phyloP scores from a whole-genome alignment of 2,888 invertebrate species.

The Matsumyia berberina region DNA sequence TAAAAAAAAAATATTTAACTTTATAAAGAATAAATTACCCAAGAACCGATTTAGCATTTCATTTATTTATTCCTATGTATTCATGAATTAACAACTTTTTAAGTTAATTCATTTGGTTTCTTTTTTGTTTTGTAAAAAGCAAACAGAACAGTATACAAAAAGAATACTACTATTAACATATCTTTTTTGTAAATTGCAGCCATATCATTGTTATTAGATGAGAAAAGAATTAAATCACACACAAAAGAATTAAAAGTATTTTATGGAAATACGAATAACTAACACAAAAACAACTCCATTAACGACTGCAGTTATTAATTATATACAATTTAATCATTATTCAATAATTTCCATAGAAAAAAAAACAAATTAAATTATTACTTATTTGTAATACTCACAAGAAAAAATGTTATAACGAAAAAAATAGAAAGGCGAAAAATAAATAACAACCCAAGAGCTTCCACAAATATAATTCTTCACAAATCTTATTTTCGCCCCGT shows the following conservation, averaged over 20 bases:
- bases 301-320: slow-evolving; percentile 65
- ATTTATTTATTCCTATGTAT: slow-evolving; percentile 10
- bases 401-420: slow-evolving; percentile 36
- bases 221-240: slow-evolving; percentile 47
- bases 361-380: slow-evolving; percentile 4
- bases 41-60: neutral
- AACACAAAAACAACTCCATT: slow-evolving; percentile 37
- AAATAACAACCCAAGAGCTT: slow-evolving; percentile 73
- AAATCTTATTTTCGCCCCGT: slow-evolving; percentile 42
- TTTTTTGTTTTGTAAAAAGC: too few relatives aligned
- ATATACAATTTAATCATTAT: slow-evolving; percentile 38
- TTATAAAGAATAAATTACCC: slow-evolving; percentile 6
- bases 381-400: slow-evolving; percentile 39
- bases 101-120: slow-evolving; percentile 14
- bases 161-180: slow-evolving; percentile 70
- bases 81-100: slow-evolving; percentile 18
- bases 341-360: slow-evolving; percentile 44
- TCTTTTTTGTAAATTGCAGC: slow-evolving; percentile 76
- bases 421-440: slow-evolving; percentile 28
- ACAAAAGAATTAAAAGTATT: slow-evolving; percentile 21
- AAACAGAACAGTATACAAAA: slow-evolving; percentile 60
- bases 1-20: slow-evolving; percentile 14
- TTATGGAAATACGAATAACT: slow-evolving; percentile 30
- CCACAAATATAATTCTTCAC: slow-evolving; percentile 63
- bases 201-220: slow-evolving; percentile 76